A percentile compares a stretch with the other conserved stretches of the same genome.
Conservation (phyloP, 2,888 invertebrate genomes). For the Lydus trimaculatus region DNA sequence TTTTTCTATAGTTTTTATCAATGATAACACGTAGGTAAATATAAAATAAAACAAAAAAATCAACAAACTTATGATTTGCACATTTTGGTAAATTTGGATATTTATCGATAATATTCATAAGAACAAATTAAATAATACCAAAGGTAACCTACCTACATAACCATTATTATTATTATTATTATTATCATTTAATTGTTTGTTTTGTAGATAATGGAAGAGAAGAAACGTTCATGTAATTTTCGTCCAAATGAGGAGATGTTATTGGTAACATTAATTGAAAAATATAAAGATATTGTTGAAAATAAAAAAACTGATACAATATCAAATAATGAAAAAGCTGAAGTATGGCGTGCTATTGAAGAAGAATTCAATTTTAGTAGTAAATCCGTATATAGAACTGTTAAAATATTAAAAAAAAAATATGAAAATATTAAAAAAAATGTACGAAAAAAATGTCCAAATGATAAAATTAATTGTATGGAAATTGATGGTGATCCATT, state of each 20-base stretch:
- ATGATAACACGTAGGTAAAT: too few species aligned
- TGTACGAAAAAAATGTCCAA: background rate
- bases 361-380: background rate
- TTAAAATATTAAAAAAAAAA: background rate
- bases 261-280: background rate
- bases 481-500: background rate
- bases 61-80: too few species aligned
- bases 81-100: too few species aligned
- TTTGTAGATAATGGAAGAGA: background rate
- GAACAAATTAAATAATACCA: background rate
- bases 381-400: background rate
- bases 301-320: background rate
- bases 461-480: background rate
- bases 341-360: background rate
- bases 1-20: too few species aligned
- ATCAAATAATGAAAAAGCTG: background rate
- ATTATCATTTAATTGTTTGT: background rate
- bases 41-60: too few species aligned
- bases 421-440: background rate
- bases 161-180: too few species aligned
- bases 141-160: too few species aligned
- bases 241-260: background rate
- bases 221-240: constrained; percentile 1
- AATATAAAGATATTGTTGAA: background rate
- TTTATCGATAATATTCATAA: too few species aligned